Percentiles rank a stretch among this genome's conserved stretches.
These are phyloP conservation scores for Drosophila serrata DNA, from an alignment of 1,140 invertebrate genomes.

Conservation along the genomic window DNA sequence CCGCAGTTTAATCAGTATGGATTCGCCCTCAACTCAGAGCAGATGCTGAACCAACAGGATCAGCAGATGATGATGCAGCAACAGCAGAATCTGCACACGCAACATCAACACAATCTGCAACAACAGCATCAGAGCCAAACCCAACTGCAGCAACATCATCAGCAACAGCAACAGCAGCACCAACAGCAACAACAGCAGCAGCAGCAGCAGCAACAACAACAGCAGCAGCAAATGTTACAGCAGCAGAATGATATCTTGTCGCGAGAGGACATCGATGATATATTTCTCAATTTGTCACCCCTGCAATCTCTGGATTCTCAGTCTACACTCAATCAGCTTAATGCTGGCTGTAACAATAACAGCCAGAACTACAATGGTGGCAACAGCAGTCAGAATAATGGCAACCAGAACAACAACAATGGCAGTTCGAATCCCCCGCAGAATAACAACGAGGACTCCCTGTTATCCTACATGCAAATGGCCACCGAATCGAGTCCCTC, in stretches of 20 bases:
- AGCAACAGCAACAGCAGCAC: slow-evolving; percentile 42
- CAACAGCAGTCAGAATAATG: slow-evolving; percentile 58
- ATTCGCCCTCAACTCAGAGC: slow-evolving; percentile 73
- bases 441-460: slow-evolving; percentile 75
- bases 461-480: slow-evolving; percentile 82
- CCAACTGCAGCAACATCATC: slow-evolving; percentile 53
- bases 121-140: slow-evolving; percentile 53
- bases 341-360: slow-evolving; percentile 30
- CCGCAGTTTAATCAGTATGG: slow-evolving; percentile 83
- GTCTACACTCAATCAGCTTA: slow-evolving; percentile 32
- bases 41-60: slow-evolving; percentile 73
- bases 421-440: slow-evolving; percentile 55
- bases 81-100: slow-evolving; percentile 73
- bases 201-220: slow-evolving; percentile 37
- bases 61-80: slow-evolving; percentile 82
- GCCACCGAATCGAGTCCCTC: slow-evolving; percentile 76
- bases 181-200: slow-evolving; percentile 39
- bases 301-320: slow-evolving; percentile 64
- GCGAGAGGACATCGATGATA: slow-evolving; percentile 73
- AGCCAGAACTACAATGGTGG: slow-evolving; percentile 43
- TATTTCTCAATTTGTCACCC: slow-evolving; percentile 77
- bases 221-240: slow-evolving; percentile 48
- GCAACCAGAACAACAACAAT: slow-evolving; percentile 53
- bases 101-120: slow-evolving; percentile 70
- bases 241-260: slow-evolving; percentile 58